Conservation (phyloP, 2,797 vertebrate species). For the Okamejei kenojei region DNA sequence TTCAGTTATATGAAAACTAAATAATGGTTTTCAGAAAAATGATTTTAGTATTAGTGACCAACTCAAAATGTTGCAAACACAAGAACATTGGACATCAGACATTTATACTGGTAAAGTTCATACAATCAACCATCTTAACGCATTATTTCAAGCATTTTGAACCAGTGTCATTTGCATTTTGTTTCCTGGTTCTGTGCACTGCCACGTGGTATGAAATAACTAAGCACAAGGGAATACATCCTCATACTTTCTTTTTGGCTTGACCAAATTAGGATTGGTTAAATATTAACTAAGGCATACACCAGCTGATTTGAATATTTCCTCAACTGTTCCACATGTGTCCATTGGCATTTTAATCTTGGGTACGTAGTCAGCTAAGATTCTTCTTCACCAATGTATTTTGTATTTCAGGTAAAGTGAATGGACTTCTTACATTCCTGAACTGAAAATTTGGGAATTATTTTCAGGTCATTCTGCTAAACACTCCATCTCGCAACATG, state of each 20-base stretch:
- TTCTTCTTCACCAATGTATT: neutral
- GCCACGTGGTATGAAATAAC: conserved; percentile 17
- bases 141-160: neutral
- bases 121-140: neutral
- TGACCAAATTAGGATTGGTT: neutral
- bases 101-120: neutral
- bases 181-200: neutral
- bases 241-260: neutral
- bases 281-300: conserved; percentile 31
- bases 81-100: neutral
- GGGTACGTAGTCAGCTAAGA: neutral
- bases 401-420: conserved; percentile 18
- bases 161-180: neutral
- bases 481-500: neutral
- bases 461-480: neutral
- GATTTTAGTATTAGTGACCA: neutral
- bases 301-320: conserved; percentile 17
- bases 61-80: too few relatives aligned
- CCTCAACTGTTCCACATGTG: neutral
- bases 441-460: neutral
- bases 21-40: neutral
- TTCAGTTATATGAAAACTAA: neutral
- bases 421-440: neutral
- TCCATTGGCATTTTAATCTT: neutral
- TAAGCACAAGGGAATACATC: neutral